A percentile compares a stretch with the other conserved stretches of the same genome.
phyloP scores from a whole-genome alignment of 92 coral and sea anemone species.

The Epizoanthus stellaris region DNA sequence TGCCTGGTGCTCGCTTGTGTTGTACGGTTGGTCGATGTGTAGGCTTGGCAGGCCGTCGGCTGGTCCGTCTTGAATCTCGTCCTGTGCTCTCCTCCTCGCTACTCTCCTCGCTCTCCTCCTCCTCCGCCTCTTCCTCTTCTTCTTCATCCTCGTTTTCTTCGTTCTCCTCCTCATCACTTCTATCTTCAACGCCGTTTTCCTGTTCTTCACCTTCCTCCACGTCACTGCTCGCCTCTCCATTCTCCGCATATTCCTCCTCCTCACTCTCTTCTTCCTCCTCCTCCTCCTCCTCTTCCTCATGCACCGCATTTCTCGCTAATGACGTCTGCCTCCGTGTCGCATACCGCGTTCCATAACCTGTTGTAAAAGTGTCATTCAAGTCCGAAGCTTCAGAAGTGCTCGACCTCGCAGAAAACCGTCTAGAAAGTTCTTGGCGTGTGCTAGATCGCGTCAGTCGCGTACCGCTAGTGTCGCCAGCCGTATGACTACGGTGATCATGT shows the following conservation, averaged over 20 bases:
- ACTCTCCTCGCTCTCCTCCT: conserved; percentile 60
- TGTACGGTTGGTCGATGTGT: conserved; percentile 82
- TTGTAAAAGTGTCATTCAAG: background rate
- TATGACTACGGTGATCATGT: conserved; percentile 48
- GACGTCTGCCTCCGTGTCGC: conserved; percentile 89
- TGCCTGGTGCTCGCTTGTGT: conserved; percentile 23
- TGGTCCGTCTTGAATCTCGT: conserved; percentile 51
- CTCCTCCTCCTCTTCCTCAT: conserved; percentile 61
- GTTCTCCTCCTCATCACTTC: conserved; percentile 54
- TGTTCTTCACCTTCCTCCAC: conserved; percentile 48
- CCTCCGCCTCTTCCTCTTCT: conserved; percentile 73
- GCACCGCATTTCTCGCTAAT: conserved; percentile 41
- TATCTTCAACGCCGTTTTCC: conserved; percentile 45
- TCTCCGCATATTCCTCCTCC: conserved; percentile 57
- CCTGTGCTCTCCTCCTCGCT: conserved; percentile 63
- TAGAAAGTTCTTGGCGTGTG: conserved; percentile 61
- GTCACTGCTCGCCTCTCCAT: conserved; percentile 51
- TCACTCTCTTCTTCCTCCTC: conserved; percentile 23
- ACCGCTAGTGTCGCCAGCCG: conserved; percentile 47
- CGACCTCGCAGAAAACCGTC: conserved; percentile 50
- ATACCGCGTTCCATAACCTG: conserved; percentile 72
- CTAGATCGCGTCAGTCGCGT: conserved; percentile 58
- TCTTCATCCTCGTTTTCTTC: conserved; percentile 69
- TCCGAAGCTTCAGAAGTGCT: conserved; percentile 40
- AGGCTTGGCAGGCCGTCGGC: conserved; percentile 76